These are phyloP conservation scores for Hozukius guyotensis DNA, from an alignment of 2,797 vertebrate genomes.

Conservation along the genomic window DNA sequence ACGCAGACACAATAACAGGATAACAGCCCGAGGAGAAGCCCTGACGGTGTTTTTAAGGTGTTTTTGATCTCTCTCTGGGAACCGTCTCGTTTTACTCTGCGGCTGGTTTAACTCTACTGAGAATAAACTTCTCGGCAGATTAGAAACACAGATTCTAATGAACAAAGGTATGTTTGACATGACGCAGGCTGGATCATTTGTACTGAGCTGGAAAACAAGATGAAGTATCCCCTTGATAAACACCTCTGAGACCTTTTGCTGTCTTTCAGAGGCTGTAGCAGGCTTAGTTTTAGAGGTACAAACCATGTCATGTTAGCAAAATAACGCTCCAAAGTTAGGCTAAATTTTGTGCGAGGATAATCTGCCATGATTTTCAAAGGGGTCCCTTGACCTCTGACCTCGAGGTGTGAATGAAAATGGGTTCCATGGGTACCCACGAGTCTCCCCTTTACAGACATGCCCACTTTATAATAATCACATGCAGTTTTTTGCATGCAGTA, in stretches of 20 bases:
- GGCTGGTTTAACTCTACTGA: conserved; percentile 23
- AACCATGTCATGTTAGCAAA: no score
- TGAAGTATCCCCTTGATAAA: background rate
- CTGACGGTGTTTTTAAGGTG: conserved; percentile 62
- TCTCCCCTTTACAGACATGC: no score
- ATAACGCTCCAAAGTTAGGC: no score
- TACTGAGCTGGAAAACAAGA: background rate
- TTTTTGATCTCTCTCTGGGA: conserved; percentile 61
- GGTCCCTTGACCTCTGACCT: no score
- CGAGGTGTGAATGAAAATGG: no score
- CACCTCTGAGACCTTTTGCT: background rate
- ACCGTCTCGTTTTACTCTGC: conserved; percentile 9
- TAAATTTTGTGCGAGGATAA: no score
- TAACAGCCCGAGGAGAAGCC: conserved; percentile 71
- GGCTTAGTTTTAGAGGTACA: no score
- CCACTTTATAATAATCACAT: no score
- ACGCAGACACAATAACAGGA: conserved; percentile 74
- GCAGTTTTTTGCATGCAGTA: no score
- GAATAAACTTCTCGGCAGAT: conserved; percentile 24
- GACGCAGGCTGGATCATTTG: background rate
- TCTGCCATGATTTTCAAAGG: no score
- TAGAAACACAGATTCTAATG: conserved; percentile 12
- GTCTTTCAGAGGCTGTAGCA: no score
- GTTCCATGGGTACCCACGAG: no score
- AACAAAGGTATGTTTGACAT: conserved; percentile 8